Base-by-base conservation (phyloP, 2,113 vertebrate species). In the Salminus brasiliensis region DNA sequence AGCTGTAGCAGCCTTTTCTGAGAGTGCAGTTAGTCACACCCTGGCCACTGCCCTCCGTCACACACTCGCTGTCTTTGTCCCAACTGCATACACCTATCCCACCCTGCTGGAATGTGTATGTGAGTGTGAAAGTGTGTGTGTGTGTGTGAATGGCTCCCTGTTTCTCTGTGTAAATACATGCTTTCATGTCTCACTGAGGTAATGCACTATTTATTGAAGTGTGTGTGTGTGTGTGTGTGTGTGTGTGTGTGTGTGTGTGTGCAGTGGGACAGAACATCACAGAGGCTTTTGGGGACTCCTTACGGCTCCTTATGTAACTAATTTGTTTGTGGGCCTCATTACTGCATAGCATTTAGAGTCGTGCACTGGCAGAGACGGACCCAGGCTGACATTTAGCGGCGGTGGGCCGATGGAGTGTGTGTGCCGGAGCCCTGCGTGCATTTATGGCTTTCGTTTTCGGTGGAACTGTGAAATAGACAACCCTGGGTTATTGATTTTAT, bases 171-270 rank as follows among this genome's bases (percentile, higher is more conserved):
- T 60, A 32, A 49, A 59, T 30, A 29, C 57, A 63, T 57, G 27
- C n/a, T 30, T 39, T 55, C 66, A 23, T 55, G n/a, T 18, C 13
- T 21, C 8, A 30, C 36, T 65, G 16, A 34, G 7, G 32, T 34
- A n/a, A 55, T 81, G 36, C 47, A 77, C n/a, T 77, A 77, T 78
- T 82, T 30, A 78, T 73, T 6, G 63, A 74, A 25, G 13, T 6
- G 39, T 66, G 68, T 39, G 53, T 2, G 12, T 67, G 23, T 67
- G 43, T 2, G 1, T 11, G 55, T 57, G 59, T 30, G 59, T 27
- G 59, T 62, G 29, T 67, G 23, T 67, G 29, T 43, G 30, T 2
- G 4, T 6, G 29, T 32, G 30, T 10, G 16, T 32, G 60, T 32
- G 18, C 5, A 25, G 60, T 34, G 30, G 49, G 47, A 62, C 66